Base-by-base conservation (phyloP, 1,140 invertebrate genomes). In the Rhopalosiphum padi region DNA sequence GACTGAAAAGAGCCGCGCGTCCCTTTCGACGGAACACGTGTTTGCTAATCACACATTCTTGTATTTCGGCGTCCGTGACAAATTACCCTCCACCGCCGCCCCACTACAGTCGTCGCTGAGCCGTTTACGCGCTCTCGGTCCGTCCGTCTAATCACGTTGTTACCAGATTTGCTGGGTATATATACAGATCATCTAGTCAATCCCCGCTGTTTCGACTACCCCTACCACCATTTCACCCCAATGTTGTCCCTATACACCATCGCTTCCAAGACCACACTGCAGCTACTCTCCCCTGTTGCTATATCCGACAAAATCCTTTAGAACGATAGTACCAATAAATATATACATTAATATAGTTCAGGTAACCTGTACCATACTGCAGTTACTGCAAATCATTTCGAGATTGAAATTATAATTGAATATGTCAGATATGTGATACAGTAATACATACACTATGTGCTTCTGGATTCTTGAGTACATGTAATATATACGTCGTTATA, bases 11-110 rank as follows among this genome's bases (percentile, higher is more conserved):
- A 51, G 11, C 87, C 87, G 46, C 87, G 21, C 51, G 82, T 93
- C 91, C 91, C 77, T 85, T 55, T 41, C 82, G 68, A 46, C 35
- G 48, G 82, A 93, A 93, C 91, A 93, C 91, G 91, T 93, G 91
- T 93, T 93, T n/a, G 91, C 91, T 93, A 93, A 93, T 93, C 91
- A 93, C 77, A 41, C 91, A 93, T 93, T 93, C 91, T 93, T 93
- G 91, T 86, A 85, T 93, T 93, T 93, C 91, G 91, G 91, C 21
- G 91, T 93, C 91, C 91, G 91, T 93, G 91, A 93, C 91, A 93
- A 93, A 93, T 93, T 85, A 93, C 82, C 91, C 91, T 51, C 35
- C 91, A n/a, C 68, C 68, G n/a, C 90, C 0, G 85, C 37, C 37
- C 1, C 43, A 46, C 43, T 25, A 43, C 60, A 77, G 23, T n/a